Evolutionary conservation across 2,113 vertebrate genomes (phyloP), one percentile per base, ranked within the genome.

Genomic region (Tyrannus savana): DNA sequence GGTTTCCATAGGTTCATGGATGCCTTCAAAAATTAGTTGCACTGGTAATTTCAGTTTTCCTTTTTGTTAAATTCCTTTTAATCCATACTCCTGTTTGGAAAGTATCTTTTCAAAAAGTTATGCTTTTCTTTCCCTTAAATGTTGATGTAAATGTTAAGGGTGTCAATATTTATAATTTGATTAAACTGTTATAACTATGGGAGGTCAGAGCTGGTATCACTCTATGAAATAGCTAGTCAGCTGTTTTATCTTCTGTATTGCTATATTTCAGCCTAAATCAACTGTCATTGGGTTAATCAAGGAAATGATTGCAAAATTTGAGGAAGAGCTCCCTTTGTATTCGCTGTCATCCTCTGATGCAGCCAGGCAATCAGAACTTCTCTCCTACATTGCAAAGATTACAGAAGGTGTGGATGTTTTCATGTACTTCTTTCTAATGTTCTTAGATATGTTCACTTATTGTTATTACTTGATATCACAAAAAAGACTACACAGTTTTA

Each of bases 241-340:
- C 44, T 93, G 12, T 93, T 92, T 56, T 67, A 31, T 78, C 49
- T 92, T 62, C 21, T 91, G 41, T 90, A 5, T 95, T n/a, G 94
- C 58, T 97, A 2, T 96, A 71, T 95, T 95, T 75, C 97, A 99
- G 99, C 99, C 99, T 60, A 99, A 98, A 89, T 99, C 99, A 33
- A 97, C 98, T 25, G 96, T 99, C 58, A 96, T 97, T 84, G 98
- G 97, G 52, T 98, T 99, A 90, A 97, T 99, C 97, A 97, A 94
- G 75, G 99, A 99, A 98, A 99, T 99, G 99, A 98, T 97, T 67
- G 63, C 94, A 72, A 99, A 99, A 94, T 99, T 99, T 98, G 98
- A 99, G 95, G 98, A 99, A 82, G 99, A 99, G 44, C 99, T 99
- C 30, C 99, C 99, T 7, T 92, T 99, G 35, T 98, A 98, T 52